phyloP scores from a whole-genome alignment of 2,888 invertebrate genomes.

The Pogonocherus hispidulus region DNA sequence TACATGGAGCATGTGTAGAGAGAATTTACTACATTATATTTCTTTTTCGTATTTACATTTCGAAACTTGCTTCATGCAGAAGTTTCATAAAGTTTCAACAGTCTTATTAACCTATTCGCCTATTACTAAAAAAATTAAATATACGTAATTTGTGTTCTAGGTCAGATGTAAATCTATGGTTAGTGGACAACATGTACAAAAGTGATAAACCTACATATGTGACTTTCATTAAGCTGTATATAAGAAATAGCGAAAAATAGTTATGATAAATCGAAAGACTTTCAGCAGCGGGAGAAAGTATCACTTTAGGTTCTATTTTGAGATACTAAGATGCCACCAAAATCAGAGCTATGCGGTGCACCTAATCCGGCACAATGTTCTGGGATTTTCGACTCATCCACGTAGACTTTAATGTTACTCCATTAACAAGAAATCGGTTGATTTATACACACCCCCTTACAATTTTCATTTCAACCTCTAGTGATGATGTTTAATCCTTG shows the following conservation, averaged over 20 bases:
- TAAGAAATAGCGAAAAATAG: constrained; percentile 41
- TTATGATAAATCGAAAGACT: constrained; percentile 47
- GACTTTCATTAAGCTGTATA: constrained; percentile 55
- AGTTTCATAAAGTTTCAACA: too few relatives aligned
- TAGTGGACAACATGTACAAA: constrained; percentile 58
- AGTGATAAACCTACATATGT: constrained; percentile 47
- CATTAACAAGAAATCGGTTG: constrained; percentile 47
- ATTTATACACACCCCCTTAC: constrained; percentile 60
- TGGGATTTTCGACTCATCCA: constrained; percentile 42
- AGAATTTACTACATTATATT: too few relatives aligned
- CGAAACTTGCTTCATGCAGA: too few relatives aligned
- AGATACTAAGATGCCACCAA: constrained; percentile 47
- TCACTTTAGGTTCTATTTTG: too few relatives aligned
- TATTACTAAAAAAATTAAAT: too few relatives aligned
- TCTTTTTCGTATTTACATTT: too few relatives aligned
- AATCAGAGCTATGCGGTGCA: constrained; percentile 15
- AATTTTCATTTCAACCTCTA: constrained; percentile 60
- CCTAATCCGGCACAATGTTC: constrained; percentile 20
- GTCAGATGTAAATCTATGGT: constrained; percentile 58
- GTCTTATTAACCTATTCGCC: too few relatives aligned
- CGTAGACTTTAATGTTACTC: constrained; percentile 45
- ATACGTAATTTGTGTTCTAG: constrained; percentile 59
- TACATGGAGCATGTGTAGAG: too few relatives aligned
- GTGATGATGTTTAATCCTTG: constrained; percentile 41
- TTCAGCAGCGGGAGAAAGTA: constrained; percentile 64